phyloP scores from a whole-genome alignment of 2,113 vertebrate genomes.

The Acanthochromis polyacanthus region DNA sequence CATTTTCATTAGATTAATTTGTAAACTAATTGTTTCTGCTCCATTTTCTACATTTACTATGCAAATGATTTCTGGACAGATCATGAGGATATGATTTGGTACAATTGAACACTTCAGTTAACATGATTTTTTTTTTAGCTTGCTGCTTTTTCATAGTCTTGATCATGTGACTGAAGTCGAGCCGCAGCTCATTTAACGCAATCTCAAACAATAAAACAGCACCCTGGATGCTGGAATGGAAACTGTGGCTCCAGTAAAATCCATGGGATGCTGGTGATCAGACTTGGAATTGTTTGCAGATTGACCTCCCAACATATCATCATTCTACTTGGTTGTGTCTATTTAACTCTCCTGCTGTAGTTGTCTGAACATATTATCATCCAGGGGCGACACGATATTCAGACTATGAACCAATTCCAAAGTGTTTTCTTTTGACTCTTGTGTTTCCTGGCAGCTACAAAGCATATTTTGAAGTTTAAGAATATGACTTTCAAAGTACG shows the following conservation, averaged over 20 bases:
- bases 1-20: no score
- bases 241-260: slow-evolving; percentile 46
- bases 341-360: not conserved
- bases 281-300: slow-evolving; percentile 27
- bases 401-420: not conserved
- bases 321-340: not conserved
- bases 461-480: slow-evolving; percentile 6
- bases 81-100: no score
- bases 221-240: slow-evolving; percentile 24
- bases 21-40: no score
- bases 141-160: slow-evolving; percentile 5
- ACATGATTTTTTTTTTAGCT: no score
- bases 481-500: slow-evolving; percentile 34
- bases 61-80: no score
- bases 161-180: not conserved
- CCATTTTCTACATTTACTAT: no score
- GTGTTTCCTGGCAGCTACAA: slow-evolving; percentile 17
- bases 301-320: not conserved
- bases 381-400: not conserved
- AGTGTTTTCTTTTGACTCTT: slow-evolving; percentile 5
- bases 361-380: not conserved
- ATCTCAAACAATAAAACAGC: slow-evolving; percentile 34
- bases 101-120: no score
- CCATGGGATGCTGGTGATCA: not conserved
- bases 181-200: slow-evolving; percentile 12